Conservation (phyloP, 2,888 invertebrate genomes). For the Epiblema foenella region DNA sequence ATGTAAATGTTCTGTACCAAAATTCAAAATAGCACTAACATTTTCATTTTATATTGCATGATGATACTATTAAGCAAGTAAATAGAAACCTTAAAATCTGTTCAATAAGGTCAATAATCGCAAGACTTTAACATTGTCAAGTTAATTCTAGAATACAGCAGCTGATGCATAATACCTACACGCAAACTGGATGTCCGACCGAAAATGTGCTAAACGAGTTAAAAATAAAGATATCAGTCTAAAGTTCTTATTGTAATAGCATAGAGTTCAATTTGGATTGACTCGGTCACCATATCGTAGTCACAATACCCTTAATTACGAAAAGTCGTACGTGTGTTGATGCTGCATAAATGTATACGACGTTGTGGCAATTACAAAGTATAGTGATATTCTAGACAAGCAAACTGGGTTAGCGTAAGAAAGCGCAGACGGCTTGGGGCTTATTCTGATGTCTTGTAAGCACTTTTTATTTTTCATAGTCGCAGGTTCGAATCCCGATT, state of each 20-base stretch:
- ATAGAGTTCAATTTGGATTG: slow-evolving; percentile 1
- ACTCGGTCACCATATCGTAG: neutral
- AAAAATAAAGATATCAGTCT: slow-evolving; percentile 4
- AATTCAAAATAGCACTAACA: neutral
- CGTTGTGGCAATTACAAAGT: neutral
- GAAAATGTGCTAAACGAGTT: slow-evolving; percentile 38
- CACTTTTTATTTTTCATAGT: neutral
- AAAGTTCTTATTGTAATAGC: neutral
- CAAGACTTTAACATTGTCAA: neutral
- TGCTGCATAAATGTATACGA: neutral
- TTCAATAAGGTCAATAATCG: neutral
- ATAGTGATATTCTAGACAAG: slow-evolving; percentile 46
- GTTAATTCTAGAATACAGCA: slow-evolving; percentile 19
- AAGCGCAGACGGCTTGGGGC: slow-evolving; percentile 61
- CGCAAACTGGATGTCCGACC: slow-evolving; percentile 29
- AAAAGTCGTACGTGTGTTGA: neutral
- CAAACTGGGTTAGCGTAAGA: slow-evolving; percentile 77
- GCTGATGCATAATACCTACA: slow-evolving; percentile 14
- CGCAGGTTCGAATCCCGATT: no score
- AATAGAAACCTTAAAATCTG: neutral
- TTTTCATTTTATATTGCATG: neutral
- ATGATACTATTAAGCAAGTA: neutral
- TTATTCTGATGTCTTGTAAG: slow-evolving; percentile 5
- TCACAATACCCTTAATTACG: neutral
- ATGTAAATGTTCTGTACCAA: neutral